Percentiles rank a stretch among this genome's conserved stretches.
Evolutionary conservation across 2,888 invertebrate species (phyloP).

Genomic region (Tenthredo distinguenda): DNA sequence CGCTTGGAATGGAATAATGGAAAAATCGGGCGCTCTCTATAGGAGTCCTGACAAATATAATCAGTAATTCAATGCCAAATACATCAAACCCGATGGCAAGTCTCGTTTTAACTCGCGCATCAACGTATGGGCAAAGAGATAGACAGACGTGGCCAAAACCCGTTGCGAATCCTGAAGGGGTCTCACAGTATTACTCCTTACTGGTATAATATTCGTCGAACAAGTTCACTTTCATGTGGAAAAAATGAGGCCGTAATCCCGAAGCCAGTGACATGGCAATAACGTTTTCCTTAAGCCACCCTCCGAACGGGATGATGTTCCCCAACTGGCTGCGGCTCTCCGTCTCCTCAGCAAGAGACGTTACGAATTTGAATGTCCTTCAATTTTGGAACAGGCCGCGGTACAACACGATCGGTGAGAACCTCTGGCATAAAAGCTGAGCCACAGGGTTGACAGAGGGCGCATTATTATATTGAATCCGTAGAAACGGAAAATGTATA

Average conservation of each 20-base stretch:
- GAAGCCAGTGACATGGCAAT: conserved; percentile 73
- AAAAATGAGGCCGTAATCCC: conserved; percentile 74
- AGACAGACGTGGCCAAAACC: neutral
- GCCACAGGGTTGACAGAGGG: conserved; percentile 59
- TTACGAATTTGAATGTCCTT: neutral
- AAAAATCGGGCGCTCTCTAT: neutral
- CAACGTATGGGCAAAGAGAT: neutral
- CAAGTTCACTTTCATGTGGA: conserved; percentile 71
- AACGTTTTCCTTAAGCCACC: conserved; percentile 70
- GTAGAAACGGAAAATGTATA: conserved; percentile 67
- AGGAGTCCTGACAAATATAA: neutral
- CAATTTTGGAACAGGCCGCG: neutral
- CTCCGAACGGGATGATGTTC: conserved; percentile 60
- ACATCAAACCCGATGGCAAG: neutral
- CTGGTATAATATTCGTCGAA: conserved; percentile 40
- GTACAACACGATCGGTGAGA: conserved; percentile 56
- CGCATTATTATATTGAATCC: conserved; percentile 73
- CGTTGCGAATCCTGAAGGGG: neutral
- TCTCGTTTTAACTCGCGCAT: neutral
- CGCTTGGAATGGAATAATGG: neutral
- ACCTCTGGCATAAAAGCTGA: conserved; percentile 64
- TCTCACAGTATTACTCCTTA: conserved; percentile 6
- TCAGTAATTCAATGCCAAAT: neutral
- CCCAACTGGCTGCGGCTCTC: conserved; percentile 42
- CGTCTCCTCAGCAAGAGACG: neutral